Percentiles rank a stretch among this genome's conserved stretches.
Evolutionary conservation across 2,888 invertebrate species (phyloP).

Genomic region (Dolomedes plantarius): DNA sequence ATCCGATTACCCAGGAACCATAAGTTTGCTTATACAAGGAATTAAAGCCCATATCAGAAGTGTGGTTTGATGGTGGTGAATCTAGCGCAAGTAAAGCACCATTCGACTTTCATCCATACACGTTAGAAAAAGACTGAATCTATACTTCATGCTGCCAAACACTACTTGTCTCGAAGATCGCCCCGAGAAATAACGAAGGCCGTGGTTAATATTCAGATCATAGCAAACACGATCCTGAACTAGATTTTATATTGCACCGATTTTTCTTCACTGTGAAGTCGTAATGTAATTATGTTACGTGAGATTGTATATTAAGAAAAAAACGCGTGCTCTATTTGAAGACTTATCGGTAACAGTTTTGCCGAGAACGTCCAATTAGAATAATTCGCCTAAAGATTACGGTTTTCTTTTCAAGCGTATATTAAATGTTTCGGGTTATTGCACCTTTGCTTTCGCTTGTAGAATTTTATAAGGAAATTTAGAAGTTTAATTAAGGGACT

Average conservation of each 20-base stretch:
- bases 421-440: conserved; percentile 16
- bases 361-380: neutral
- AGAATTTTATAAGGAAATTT: conserved; percentile 27
- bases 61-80: neutral
- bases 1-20: too few species aligned
- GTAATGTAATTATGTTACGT: neutral
- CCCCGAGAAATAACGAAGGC: neutral
- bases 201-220: neutral
- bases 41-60: neutral
- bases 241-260: neutral
- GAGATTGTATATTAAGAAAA: neutral
- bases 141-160: neutral
- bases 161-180: neutral
- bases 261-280: neutral
- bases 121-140: neutral
- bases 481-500: conserved; percentile 42
- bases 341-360: neutral
- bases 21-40: neutral
- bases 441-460: conserved; percentile 54
- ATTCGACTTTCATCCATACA: neutral
- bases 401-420: neutral
- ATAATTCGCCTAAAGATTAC: neutral
- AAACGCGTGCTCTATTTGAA: neutral
- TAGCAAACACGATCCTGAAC: neutral
- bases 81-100: neutral